phyloP scores from a whole-genome alignment of 2,888 invertebrate species.

The Cryptocephalus primarius region DNA sequence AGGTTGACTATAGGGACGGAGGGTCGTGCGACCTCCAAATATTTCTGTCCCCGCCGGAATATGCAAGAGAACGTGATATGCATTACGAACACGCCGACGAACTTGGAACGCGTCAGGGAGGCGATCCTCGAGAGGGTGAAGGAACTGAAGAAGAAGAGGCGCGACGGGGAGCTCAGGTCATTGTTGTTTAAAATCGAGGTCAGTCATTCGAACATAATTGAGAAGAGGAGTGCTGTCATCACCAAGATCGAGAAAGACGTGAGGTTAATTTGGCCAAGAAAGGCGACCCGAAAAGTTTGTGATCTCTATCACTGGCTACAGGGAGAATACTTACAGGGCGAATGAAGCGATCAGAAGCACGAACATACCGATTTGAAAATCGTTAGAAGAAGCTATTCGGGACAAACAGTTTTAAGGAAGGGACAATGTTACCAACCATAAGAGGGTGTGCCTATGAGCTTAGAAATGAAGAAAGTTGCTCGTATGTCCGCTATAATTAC shows the following conservation, averaged over 20 bases:
- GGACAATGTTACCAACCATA: too few species aligned
- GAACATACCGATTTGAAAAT: too few species aligned
- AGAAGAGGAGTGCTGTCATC: conserved; percentile 84
- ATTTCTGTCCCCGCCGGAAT: conserved; percentile 47
- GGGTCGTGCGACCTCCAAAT: conserved; percentile 63
- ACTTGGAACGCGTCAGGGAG: conserved; percentile 72
- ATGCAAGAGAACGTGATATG: conserved; percentile 77
- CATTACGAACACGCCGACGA: conserved; percentile 51
- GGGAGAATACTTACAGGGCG: too few species aligned
- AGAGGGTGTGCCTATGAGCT: too few species aligned
- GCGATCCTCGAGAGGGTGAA: conserved; percentile 43
- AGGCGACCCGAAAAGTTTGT: too few species aligned
- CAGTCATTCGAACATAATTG: conserved; percentile 94
- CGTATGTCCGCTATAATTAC: too few species aligned
- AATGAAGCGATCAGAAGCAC: too few species aligned
- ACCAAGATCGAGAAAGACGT: conserved; percentile 52
- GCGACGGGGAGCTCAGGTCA: conserved; percentile 74
- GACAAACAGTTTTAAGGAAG: too few species aligned
- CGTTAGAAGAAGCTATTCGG: too few species aligned
- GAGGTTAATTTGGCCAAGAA: too few species aligned
- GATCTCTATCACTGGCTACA: too few species aligned
- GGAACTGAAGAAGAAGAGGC: conserved; percentile 75
- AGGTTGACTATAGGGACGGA: conserved; percentile 89
- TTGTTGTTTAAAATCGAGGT: conserved; percentile 80
- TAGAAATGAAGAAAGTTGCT: too few species aligned